Base-by-base conservation (phyloP, 1,140 invertebrate genomes). In the Olivierus martensii region DNA sequence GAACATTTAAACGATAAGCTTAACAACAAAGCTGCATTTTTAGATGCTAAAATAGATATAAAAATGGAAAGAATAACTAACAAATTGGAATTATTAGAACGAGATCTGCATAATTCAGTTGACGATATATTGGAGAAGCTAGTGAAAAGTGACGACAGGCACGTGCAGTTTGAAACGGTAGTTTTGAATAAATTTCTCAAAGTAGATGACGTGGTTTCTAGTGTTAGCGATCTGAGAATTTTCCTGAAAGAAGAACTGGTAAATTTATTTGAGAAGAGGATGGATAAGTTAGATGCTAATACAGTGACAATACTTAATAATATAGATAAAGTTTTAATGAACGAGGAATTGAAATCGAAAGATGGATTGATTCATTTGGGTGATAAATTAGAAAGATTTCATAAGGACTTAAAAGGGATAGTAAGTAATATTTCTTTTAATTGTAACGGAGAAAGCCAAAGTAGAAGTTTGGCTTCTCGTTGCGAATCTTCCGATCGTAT, bases 1-100 rank as follows among this genome's bases (percentile, higher is more conserved):
- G 70, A 73, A 53, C 59, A 58, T 11, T 53, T 66, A 12, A 68
- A 68, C 39, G 73, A 73, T 18, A 63, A 69, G 34, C 47, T 72
- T 7, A 68, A 61, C 36, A 67, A 70, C 52, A 63, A 65, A 49
- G 42, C 71, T 19, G 57, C 58, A 12, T 67, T 65, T 49, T 60
- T 69, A n/a, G 71, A 73, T 49, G 57, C 60, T 12, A 65, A 68
- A 48, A 51, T 67, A 5, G 71, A 71, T 18, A 52, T 58, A 2
- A 50, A 48, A 17, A 53, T 64, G 14, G 61, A 60, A 18, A 69
- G 68, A 63, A 34, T 71, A 12, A 46, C 45, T 21, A 44, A 38
- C 39, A 57, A 55, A 47, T 9, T 61, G 17, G 59, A 59, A 18
- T 12, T 48, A n/a, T 22, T 50, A 0, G 57, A 60, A 43, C 21